Conservation (phyloP, 2,888 invertebrate genomes). For the Tubulanus polymorphus region DNA sequence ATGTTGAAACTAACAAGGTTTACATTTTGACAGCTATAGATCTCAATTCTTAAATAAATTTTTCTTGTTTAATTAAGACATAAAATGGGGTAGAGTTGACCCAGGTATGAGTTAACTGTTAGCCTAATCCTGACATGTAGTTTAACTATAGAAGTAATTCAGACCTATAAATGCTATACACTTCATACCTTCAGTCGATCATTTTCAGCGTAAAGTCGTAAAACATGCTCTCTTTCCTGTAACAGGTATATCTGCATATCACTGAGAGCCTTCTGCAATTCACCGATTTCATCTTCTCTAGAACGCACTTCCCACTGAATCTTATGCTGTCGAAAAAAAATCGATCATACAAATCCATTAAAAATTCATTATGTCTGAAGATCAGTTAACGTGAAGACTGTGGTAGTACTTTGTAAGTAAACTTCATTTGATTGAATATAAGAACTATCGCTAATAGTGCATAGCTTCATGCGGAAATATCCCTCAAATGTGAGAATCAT, state of each 20-base stretch:
- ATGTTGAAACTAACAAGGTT: too few relatives aligned
- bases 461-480: not conserved
- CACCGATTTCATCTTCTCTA: conserved; percentile 52
- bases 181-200: conserved; percentile 51
- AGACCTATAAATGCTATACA: too few relatives aligned
- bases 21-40: too few relatives aligned
- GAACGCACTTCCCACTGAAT: conserved; percentile 51
- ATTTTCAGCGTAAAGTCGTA: conserved; percentile 54
- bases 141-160: too few relatives aligned
- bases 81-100: too few relatives aligned
- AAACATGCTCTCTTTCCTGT: conserved; percentile 54
- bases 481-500: not conserved
- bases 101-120: too few relatives aligned
- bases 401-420: not conserved
- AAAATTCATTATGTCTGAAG: too few relatives aligned
- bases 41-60: too few relatives aligned
- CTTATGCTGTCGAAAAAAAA: conserved; percentile 36
- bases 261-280: conserved; percentile 54
- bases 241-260: conserved; percentile 55
- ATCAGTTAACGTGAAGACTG: not conserved
- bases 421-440: not conserved
- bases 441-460: not conserved
- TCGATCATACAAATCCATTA: not conserved
- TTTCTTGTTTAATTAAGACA: too few relatives aligned
- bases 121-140: too few relatives aligned